Base-by-base conservation (phyloP, 2,797 vertebrate genomes). In the Amphiprion clarkii region DNA sequence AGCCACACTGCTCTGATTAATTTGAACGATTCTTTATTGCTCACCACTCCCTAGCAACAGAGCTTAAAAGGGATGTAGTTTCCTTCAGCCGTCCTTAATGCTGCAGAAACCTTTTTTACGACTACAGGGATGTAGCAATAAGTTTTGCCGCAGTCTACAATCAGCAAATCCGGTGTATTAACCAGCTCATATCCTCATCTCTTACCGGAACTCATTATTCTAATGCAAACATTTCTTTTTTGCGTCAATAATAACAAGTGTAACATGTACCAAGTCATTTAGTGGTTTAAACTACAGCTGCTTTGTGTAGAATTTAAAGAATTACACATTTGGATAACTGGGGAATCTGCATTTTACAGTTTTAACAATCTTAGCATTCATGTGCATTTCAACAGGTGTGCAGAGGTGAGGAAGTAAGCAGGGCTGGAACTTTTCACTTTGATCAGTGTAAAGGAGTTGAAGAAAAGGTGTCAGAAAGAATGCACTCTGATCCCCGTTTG, bases 11-110 rank as follows among this genome's bases (percentile, higher is more conserved):
- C 68, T 72, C 58, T 74, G 70, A 86, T 86, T 75, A 53, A 76
- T 83, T 27, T 66, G 44, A 78, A 40, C 2, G 7, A 46, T 56
- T 71, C 64, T 58, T 79, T 73, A 60, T 74, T 78, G 69, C 61
- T 72, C 29, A 49, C 69, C 74, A 62, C 79, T 84, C 81, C 80
- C 68, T 73, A 48, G 83, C 56, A 87, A 83, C 82, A 68, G 74
- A 87, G 57, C 36, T 77, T 61, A 44, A 76, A 73, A 59, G 31
- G 57, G 74, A 78, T 54, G 52, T 62, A 25, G 48, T 77, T 79
- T 83, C 78, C 76, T 86, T 85, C 70, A 76, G 84, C 52, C 40
- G 63, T 76, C 58, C 72, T 77, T 72, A 54, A 23, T 40, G 10
- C 42, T 54, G 66, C 71, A 85, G 55, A 39, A 39, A 39, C 36